phyloP scores from a whole-genome alignment of 2,888 invertebrate genomes.

The Ditula angustiorana region DNA sequence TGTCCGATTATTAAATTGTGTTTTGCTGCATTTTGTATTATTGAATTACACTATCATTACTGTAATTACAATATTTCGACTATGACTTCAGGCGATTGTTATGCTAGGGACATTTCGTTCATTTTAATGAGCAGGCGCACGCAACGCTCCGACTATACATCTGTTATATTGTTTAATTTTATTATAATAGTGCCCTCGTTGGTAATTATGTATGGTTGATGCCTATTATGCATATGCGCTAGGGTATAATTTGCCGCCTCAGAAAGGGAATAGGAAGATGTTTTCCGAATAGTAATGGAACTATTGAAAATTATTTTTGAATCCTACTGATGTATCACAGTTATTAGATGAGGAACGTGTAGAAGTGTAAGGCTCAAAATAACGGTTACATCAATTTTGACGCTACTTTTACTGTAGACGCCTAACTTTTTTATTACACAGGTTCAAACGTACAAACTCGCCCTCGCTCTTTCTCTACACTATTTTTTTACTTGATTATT shows the following conservation, averaged over 20 bases:
- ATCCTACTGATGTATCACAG: no score
- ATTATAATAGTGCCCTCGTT: constrained; percentile 49
- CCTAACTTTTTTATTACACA: no score
- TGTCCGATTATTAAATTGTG: background rate
- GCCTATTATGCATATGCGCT: constrained; percentile 26
- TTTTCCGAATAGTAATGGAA: background rate
- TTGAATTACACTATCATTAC: constrained; percentile 33
- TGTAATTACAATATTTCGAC: constrained; percentile 32
- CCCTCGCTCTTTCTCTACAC: no score
- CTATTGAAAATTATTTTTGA: background rate
- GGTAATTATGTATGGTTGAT: constrained; percentile 41
- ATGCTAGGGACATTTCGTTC: constrained; percentile 42
- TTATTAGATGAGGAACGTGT: no score
- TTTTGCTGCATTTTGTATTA: constrained; percentile 19
- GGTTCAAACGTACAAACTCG: no score
- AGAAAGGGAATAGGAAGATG: background rate
- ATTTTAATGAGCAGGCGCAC: constrained; percentile 54
- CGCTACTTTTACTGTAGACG: no score
- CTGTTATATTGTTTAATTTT: constrained; percentile 53
- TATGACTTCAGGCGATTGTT: constrained; percentile 13
- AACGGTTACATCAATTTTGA: no score
- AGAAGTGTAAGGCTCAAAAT: no score
- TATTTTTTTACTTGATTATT: no score
- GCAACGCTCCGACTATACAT: constrained; percentile 53
- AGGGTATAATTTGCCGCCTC: constrained; percentile 33